These are phyloP conservation scores for Pseudotriccus pelzelni DNA, from an alignment of 2,797 vertebrate genomes.

Conservation along the genomic window DNA sequence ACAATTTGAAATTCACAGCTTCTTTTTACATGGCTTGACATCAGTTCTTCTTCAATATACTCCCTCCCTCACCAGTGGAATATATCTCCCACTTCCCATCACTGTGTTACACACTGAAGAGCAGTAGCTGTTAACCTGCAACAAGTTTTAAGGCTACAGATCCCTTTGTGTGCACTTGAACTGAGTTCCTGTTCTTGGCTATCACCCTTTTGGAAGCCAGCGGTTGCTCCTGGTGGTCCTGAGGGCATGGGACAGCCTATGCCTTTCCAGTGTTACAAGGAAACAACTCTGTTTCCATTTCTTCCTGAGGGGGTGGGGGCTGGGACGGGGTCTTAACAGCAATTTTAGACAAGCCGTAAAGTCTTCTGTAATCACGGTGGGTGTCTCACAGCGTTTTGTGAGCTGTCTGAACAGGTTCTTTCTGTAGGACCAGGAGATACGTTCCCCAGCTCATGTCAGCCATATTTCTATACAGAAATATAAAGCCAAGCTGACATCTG, in stretches of 20 bases:
- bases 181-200: neutral
- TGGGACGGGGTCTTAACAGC: too few relatives aligned
- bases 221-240: neutral
- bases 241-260: neutral
- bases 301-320: too few relatives aligned
- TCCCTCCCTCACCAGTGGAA: neutral
- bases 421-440: neutral
- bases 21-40: neutral
- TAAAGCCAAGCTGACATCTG: neutral
- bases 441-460: neutral
- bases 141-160: neutral
- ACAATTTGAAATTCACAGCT: conserved; percentile 29
- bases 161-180: neutral
- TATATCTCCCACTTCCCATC: neutral
- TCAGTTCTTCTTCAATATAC: neutral
- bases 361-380: neutral
- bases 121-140: neutral
- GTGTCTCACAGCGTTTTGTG: neutral
- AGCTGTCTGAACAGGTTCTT: neutral
- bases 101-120: neutral
- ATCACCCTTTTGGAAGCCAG: neutral
- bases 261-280: neutral
- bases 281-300: neutral
- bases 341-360: neutral
- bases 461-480: neutral